Base-by-base conservation (phyloP, 2,888 invertebrate species). In the Zygogramma bicolorata region DNA sequence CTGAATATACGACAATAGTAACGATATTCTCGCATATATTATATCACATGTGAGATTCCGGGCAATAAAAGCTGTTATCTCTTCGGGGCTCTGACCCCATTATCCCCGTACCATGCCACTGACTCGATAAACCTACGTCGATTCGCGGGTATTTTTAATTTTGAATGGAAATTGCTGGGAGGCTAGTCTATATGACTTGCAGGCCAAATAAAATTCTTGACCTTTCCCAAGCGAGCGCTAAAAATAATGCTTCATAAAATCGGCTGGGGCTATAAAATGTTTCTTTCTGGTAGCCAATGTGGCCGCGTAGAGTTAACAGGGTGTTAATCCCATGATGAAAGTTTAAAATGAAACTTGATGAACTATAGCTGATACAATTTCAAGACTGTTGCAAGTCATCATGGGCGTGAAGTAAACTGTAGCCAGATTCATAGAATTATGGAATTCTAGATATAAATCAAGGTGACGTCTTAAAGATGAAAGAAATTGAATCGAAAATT, bases 231-330 rank as follows among this genome's bases (percentile, higher is more conserved):
- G 46, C 70, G 65, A 29, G 27, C 58, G 20, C 60, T 75, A 75
- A 72, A 75, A 75, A 75, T 75, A 75, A 75, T 75, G 70, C 27
- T 67, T 71, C 69, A 74, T 74, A 74, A 74, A 69, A 71, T 65
- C 61, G 40, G 58, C 20, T 25, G 34, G 15, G 34, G 70, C 59
- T 60, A 65, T 53, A 40, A 61, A 65, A 46, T 46, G 67, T 42
- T 27, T 53, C 53, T 10, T 27, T 53, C 53, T 53, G 25, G 53
- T 27, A 53, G 25, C 53, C 53, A 27, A 13, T 25, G 5, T n/a
- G 7, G 6, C 25, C n/a, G 20, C 20, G 10, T 8, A 10, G 46
- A 22, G 46, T 18, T 46, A 20, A 53, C 53, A 53, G 53, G 27
- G 27, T 53, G 7, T 53, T 53, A n/a, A n/a, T n/a, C n/a, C n/a